Evolutionary conservation across 2,113 vertebrate species (phyloP).

Genomic region (Synodontis membranacea): DNA sequence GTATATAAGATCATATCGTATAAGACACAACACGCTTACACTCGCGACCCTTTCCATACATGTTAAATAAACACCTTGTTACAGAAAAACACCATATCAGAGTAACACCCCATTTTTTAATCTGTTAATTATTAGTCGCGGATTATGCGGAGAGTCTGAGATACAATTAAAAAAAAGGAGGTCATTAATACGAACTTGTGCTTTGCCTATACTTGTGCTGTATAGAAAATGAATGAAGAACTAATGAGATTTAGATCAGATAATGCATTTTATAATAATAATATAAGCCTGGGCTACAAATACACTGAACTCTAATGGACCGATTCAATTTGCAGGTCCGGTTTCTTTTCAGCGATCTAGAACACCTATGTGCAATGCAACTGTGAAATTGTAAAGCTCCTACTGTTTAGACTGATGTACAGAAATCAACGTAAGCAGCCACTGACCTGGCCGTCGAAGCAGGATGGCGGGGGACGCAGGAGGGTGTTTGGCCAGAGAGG

Average conservation of each 20-base stretch:
- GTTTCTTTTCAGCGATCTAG: background rate
- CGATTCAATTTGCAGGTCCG: background rate
- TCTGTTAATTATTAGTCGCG: background rate
- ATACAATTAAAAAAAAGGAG: background rate
- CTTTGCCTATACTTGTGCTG: background rate
- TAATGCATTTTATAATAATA: background rate
- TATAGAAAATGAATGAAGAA: background rate
- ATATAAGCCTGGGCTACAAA: no score
- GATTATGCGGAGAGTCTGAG: background rate
- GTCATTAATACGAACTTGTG: background rate
- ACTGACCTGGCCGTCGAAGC: conserved; percentile 43
- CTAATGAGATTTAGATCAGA: background rate
- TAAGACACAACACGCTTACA: background rate
- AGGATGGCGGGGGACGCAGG: background rate
- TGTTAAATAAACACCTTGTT: background rate
- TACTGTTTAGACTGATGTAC: background rate
- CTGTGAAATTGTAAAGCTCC: background rate
- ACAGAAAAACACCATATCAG: background rate
- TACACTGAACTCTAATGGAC: background rate
- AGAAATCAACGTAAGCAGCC: background rate
- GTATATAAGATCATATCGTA: no score
- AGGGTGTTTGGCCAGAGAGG: conserved; percentile 21
- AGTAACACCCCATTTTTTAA: background rate
- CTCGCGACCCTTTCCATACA: background rate
- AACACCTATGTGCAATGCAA: background rate